Evolutionary conservation across 2,797 vertebrate genomes (phyloP).

Genomic region (Mormyrus proboscirostris): DNA sequence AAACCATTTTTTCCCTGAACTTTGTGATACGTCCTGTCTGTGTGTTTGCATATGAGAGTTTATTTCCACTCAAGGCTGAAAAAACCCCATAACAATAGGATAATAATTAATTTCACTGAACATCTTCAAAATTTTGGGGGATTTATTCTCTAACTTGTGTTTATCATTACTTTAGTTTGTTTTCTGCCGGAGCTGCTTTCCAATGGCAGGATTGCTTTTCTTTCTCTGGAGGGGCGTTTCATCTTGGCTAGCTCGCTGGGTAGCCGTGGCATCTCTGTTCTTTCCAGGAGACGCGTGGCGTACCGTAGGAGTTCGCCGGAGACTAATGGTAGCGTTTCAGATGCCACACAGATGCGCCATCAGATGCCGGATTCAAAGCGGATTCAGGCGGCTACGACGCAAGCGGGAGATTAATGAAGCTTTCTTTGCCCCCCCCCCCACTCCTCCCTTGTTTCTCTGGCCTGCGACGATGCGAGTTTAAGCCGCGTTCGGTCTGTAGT

Average conservation of each 20-base stretch:
- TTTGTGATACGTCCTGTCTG: neutral
- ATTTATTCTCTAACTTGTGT: neutral
- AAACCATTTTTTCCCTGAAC: slow-evolving; percentile 30
- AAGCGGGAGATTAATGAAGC: slow-evolving; percentile 14
- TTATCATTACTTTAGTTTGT: neutral
- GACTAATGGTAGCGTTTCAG: slow-evolving; percentile 6
- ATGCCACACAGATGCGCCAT: neutral
- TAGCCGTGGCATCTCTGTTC: neutral
- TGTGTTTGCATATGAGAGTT: slow-evolving; percentile 10
- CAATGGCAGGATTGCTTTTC: neutral
- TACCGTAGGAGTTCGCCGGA: neutral
- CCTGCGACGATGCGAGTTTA: neutral
- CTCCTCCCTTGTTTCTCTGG: neutral
- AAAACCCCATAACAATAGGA: neutral
- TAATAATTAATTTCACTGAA: neutral
- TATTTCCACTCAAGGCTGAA: neutral
- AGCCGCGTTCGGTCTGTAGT: neutral
- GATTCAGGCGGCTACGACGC: neutral
- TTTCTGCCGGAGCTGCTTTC: neutral
- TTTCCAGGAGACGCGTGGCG: neutral
- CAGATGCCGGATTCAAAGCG: neutral
- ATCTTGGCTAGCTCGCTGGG: neutral
- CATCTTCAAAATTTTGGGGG: neutral
- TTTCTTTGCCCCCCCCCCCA: neutral
- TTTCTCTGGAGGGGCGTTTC: neutral